Evolutionary conservation across 2,888 invertebrate species (phyloP).

Genomic region (Volucella inanis): DNA sequence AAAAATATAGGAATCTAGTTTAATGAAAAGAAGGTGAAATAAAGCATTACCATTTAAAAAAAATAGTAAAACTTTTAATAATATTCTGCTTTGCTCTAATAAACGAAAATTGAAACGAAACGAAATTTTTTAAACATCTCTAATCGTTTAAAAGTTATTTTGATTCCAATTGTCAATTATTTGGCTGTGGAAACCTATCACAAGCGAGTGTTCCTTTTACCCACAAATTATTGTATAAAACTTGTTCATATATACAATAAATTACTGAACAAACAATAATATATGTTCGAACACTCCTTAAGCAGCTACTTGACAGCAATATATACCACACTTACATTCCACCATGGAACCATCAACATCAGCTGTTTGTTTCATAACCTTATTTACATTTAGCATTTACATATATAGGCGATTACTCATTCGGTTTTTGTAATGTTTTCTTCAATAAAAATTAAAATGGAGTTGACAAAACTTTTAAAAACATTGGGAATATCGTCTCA

Average conservation of each 20-base stretch:
- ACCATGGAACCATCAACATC: conserved; percentile 39
- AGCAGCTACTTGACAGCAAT: background rate
- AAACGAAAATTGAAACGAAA: too few species aligned
- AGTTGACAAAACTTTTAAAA: conserved; percentile 75
- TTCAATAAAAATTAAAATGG: conserved; percentile 75
- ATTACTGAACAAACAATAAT: background rate
- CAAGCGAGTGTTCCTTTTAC: too few species aligned
- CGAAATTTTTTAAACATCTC: too few species aligned
- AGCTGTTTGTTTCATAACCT: conserved; percentile 64
- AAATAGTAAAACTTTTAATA: too few species aligned
- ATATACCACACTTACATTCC: conserved; percentile 5
- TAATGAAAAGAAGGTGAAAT: too few species aligned
- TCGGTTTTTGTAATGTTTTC: background rate
- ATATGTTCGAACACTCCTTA: conserved; percentile 1
- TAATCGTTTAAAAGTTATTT: too few species aligned
- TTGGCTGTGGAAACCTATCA: too few species aligned
- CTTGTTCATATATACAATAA: background rate
- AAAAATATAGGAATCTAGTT: too few species aligned
- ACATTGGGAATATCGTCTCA: conserved; percentile 59
- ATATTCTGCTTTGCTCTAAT: too few species aligned
- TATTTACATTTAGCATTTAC: background rate
- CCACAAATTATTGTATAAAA: too few species aligned
- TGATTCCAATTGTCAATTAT: too few species aligned
- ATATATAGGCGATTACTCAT: background rate
- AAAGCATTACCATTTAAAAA: too few species aligned